A percentile compares a stretch with the other conserved stretches of the same genome.
Conservation (phyloP, 2,113 vertebrate species). For the Lontra canadensis region DNA sequence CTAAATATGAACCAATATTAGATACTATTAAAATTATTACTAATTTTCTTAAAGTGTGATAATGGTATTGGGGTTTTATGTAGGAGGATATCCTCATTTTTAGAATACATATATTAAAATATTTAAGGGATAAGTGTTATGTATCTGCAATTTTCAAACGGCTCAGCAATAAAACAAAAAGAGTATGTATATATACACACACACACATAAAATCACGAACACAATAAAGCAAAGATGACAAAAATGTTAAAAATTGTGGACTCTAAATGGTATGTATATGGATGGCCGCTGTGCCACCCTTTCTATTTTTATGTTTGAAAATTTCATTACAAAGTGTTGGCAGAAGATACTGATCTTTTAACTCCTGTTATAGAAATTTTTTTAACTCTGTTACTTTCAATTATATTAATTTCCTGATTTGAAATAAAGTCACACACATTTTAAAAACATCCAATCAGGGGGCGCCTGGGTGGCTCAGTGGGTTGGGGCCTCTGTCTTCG, state of each 20-base stretch:
- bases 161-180: not conserved
- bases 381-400: not conserved
- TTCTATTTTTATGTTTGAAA: not conserved
- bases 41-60: not conserved
- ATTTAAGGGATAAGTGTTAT: not conserved
- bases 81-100: not conserved
- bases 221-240: not conserved
- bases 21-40: not conserved
- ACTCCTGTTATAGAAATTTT: not conserved
- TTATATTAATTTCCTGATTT: not conserved
- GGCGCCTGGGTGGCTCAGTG: too few species aligned
- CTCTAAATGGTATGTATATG: not conserved
- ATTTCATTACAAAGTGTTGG: not conserved
- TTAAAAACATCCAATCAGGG: not conserved
- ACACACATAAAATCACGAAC: not conserved
- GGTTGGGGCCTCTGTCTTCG: too few species aligned
- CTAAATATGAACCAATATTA: not conserved
- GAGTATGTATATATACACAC: not conserved
- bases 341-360: conserved; percentile 9
- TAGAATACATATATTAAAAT: not conserved
- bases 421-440: not conserved
- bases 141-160: not conserved
- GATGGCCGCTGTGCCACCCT: not conserved
- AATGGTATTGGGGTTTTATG: conserved; percentile 21
- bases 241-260: not conserved